Evolutionary conservation across 2,113 vertebrate species (phyloP).

Genomic region (Lepisosteus oculatus): DNA sequence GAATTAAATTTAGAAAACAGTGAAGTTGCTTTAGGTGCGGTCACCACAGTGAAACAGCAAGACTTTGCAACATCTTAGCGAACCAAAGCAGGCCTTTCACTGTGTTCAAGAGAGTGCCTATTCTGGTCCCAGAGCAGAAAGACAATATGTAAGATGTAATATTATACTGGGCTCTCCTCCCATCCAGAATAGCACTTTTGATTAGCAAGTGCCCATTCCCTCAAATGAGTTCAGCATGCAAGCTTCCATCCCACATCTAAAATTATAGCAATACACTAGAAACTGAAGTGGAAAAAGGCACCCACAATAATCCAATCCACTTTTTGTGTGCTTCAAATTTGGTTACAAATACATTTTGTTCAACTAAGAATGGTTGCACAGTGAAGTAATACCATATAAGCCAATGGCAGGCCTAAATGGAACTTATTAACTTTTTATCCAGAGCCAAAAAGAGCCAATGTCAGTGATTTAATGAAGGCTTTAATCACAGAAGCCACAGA

Average conservation of each 20-base stretch:
- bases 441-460: constrained; percentile 62
- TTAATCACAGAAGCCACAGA: constrained; percentile 72
- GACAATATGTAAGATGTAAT: constrained; percentile 70
- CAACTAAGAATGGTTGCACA: constrained; percentile 54
- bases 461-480: constrained; percentile 69
- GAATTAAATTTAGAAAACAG: constrained; percentile 20
- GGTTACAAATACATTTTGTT: constrained; percentile 69
- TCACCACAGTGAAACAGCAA: constrained; percentile 11
- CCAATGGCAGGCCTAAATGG: constrained; percentile 57
- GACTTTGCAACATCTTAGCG: not conserved
- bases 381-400: constrained; percentile 64
- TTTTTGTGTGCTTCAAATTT: constrained; percentile 54
- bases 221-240: constrained; percentile 77
- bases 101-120: constrained; percentile 59
- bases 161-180: constrained; percentile 66
- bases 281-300: constrained; percentile 73
- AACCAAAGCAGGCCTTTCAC: constrained; percentile 27
- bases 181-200: constrained; percentile 64
- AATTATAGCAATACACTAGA: constrained; percentile 59
- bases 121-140: constrained; percentile 57
- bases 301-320: constrained; percentile 59
- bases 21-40: not conserved
- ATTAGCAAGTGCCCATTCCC: constrained; percentile 63
- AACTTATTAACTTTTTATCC: constrained; percentile 61
- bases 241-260: constrained; percentile 68